Conservation (phyloP, 2,888 invertebrate species). For the Athrips mouffetella region DNA sequence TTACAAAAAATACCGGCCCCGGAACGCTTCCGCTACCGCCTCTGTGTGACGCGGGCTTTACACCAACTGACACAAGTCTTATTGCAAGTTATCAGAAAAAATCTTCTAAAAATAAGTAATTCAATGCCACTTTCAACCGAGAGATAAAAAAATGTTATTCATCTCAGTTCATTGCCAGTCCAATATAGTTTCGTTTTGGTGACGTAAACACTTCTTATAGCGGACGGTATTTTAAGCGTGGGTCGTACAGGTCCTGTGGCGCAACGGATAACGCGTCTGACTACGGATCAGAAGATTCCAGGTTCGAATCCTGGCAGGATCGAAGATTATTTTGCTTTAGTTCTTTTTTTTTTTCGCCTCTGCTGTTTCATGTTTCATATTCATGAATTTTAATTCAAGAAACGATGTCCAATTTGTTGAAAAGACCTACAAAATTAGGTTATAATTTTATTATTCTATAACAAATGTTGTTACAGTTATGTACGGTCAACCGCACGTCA, state of each 20-base stretch:
- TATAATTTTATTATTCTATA: no score
- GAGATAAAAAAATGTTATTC: not conserved
- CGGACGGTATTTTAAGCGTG: not conserved
- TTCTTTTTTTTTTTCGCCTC: slow-evolving; percentile 3
- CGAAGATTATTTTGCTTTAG: slow-evolving; percentile 33
- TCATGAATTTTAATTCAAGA: no score
- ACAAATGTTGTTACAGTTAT: no score
- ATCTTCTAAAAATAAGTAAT: not conserved
- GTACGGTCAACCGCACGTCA: no score
- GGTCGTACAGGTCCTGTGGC: slow-evolving; percentile 74
- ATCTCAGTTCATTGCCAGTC: not conserved
- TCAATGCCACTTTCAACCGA: slow-evolving; percentile 4
- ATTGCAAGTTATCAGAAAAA: not conserved
- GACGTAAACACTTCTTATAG: not conserved
- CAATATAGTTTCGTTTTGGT: not conserved
- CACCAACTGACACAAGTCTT: no score
- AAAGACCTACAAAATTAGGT: no score
- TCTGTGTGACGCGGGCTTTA: no score
- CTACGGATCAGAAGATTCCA: slow-evolving; percentile 84
- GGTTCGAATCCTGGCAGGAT: slow-evolving; percentile 82
- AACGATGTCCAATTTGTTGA: no score
- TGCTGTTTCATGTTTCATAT: no score
- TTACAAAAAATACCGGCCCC: no score
- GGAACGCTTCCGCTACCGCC: no score
- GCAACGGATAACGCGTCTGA: slow-evolving; percentile 85